phyloP scores from a whole-genome alignment of 2,888 invertebrate genomes.

The Toxonevra muliebris region DNA sequence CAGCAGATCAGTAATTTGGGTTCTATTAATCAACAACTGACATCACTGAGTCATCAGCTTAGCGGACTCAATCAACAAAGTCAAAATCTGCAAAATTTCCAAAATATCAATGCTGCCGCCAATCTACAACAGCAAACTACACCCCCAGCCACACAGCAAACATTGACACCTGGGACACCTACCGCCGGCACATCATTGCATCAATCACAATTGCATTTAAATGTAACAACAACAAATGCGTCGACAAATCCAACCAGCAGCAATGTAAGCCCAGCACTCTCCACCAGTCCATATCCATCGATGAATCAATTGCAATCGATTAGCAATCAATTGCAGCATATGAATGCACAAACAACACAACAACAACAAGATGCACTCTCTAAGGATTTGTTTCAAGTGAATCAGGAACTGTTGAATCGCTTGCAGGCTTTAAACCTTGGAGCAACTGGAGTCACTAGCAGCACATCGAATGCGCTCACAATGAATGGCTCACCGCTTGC shows the following conservation, averaged over 20 bases:
- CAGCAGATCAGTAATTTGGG: conserved; percentile 64
- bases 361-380: conserved; percentile 60
- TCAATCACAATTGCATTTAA: conserved; percentile 53
- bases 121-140: conserved; percentile 41
- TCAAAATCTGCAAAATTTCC: conserved; percentile 64
- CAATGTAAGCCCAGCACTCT: conserved; percentile 47
- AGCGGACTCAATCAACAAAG: conserved; percentile 65
- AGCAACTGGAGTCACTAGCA: conserved; percentile 37
- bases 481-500: conserved; percentile 42
- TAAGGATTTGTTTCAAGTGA: conserved; percentile 64
- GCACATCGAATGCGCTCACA: conserved; percentile 40
- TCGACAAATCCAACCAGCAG: not conserved
- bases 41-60: conserved; percentile 62
- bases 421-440: conserved; percentile 62
- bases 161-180: conserved; percentile 43
- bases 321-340: conserved; percentile 58
- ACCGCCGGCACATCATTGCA: conserved; percentile 39
- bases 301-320: conserved; percentile 61
- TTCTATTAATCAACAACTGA: conserved; percentile 64
- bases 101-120: conserved; percentile 50
- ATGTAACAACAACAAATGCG: conserved; percentile 44
- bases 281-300: conserved; percentile 57
- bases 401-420: conserved; percentile 64
- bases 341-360: conserved; percentile 46
- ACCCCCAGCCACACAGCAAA: conserved; percentile 35